Evolutionary conservation across 2,797 vertebrate genomes (phyloP).

Genomic region (Morelia viridis): DNA sequence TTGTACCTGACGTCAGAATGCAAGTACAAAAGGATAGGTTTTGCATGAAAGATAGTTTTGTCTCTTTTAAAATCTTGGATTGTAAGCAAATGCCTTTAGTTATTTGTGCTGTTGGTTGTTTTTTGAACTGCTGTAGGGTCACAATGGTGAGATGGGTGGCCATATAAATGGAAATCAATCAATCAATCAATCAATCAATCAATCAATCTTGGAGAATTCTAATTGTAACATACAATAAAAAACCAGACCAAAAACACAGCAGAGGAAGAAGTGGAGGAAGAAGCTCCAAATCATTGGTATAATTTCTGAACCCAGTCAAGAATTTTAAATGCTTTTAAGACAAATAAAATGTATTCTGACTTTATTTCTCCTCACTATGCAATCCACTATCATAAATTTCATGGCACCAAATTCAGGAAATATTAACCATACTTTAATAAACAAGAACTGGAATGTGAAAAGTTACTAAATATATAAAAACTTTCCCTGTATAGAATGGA

Average conservation of each 20-base stretch:
- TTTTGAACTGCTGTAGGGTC: neutral
- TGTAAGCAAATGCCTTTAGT: neutral
- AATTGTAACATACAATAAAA: neutral
- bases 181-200: no score
- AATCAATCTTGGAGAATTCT: neutral
- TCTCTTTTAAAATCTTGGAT: neutral
- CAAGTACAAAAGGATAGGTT: neutral
- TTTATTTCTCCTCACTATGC: neutral
- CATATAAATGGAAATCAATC: neutral
- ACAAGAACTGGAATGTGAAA: constrained; percentile 1
- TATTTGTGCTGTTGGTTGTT: neutral
- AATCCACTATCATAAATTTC: neutral
- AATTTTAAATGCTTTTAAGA: neutral
- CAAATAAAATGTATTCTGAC: neutral
- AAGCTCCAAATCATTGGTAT: neutral
- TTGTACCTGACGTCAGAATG: neutral
- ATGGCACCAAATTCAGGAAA: constrained; percentile 10
- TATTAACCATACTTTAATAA: constrained; percentile 3
- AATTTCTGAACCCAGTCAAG: neutral
- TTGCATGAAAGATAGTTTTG: neutral
- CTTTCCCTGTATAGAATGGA: neutral
- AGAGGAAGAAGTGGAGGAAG: neutral
- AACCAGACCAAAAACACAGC: neutral
- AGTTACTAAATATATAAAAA: neutral
- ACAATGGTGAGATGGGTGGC: neutral